Conservation (phyloP, 2,888 invertebrate species). For the Alentia gelatinosa region DNA sequence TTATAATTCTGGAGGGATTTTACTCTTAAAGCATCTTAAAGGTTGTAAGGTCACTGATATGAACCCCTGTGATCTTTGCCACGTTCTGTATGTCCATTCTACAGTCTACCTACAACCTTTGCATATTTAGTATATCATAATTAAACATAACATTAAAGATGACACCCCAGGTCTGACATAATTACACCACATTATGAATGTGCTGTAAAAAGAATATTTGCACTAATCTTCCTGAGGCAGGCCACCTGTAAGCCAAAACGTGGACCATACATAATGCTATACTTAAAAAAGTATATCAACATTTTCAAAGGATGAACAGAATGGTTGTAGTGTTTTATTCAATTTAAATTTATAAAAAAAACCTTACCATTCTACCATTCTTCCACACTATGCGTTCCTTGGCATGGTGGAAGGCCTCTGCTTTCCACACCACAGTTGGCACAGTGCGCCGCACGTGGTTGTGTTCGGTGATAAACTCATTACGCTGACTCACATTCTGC, state of each 20-base stretch:
- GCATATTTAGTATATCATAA: too few species aligned
- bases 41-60: too few species aligned
- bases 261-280: background rate
- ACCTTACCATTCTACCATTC: background rate
- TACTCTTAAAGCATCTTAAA: too few species aligned
- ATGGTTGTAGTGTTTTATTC: background rate
- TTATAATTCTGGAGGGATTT: too few species aligned
- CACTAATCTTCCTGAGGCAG: background rate
- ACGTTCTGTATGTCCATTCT: too few species aligned
- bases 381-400: slow-evolving; percentile 19
- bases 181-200: background rate
- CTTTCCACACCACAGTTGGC: background rate
- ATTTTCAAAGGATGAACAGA: background rate
- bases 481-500: background rate
- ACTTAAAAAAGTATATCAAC: background rate
- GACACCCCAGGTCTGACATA: too few species aligned
- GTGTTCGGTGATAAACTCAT: background rate
- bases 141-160: too few species aligned
- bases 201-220: background rate
- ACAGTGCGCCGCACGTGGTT: background rate
- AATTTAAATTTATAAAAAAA: background rate
- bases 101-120: too few species aligned
- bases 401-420: background rate
- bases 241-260: background rate
- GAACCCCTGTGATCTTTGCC: too few species aligned